Base-by-base conservation (phyloP, 1,140 invertebrate genomes). In the Trialeurodes vaporariorum region DNA sequence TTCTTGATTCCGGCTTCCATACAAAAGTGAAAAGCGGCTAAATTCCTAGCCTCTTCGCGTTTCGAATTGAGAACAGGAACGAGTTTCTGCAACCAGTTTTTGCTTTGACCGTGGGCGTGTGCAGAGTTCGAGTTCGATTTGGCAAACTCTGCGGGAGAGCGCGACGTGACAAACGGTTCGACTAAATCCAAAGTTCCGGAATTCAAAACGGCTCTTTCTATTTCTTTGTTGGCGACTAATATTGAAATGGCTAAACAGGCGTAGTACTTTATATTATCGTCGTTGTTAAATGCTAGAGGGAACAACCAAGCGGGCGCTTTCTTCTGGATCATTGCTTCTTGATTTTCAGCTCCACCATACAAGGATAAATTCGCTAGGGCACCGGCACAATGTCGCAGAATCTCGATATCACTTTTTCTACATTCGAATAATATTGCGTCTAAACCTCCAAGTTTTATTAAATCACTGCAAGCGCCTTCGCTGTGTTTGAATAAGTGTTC, bases 1-100 rank as follows among this genome's bases (percentile, higher is more conserved):
- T 96, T 91, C 75, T 98, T 98, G 49, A 99, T 98, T 13, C 92
- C 93, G 1, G 97, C 96, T 79, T 99, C 97, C 94, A 99, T 98
- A 74, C 95, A 98, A 77, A 99, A 99, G 77, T 99, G 97, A 78
- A 99, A 99, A 26, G 96, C 95, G 0, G 97, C 96, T 65, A 99
- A 78, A 75, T 96, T 97, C 70, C 95, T 85, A 0, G 97, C 96
- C 78, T 98, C 96, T 75, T 96, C 93, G 65, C 96, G 81, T 76
- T 98, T 94, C 22, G 95, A 98, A 72, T 89, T 93, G 2, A 99
- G 79, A n/a, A 99, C 92, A 0, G 96, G 95, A 0, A 98, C 93
- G 49, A 99, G 80, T 69, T 91, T 83, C 77, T 94, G 85, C 13
- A 98, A 80, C 96, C 97, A 99, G 71, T 94, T 92, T 75, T 94